Conservation (phyloP, 1,140 invertebrate genomes). For the Armadillidium nasatum region DNA sequence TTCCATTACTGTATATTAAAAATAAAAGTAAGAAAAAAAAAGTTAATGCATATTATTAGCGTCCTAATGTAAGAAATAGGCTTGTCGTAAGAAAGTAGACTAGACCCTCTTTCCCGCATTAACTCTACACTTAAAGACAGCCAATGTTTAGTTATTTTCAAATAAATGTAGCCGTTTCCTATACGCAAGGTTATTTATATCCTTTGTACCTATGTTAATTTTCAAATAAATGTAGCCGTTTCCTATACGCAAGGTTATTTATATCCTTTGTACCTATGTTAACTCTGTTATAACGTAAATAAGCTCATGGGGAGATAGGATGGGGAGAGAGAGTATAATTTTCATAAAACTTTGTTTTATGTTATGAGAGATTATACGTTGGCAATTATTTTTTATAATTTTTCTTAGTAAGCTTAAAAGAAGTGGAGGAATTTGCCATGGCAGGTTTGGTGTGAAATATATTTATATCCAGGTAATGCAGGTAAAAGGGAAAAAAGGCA, state of each 20-base stretch:
- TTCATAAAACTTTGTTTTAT: not conserved
- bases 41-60: conserved; percentile 3
- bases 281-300: not conserved
- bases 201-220: not conserved
- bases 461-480: not conserved
- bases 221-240: not conserved
- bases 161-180: not conserved
- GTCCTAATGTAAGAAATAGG: not conserved
- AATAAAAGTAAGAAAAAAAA: not conserved
- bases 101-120: not conserved
- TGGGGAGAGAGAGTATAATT: not conserved
- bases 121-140: not conserved
- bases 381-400: not conserved
- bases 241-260: not conserved
- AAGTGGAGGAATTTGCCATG: not conserved
- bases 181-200: not conserved
- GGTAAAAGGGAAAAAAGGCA: no score
- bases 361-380: not conserved
- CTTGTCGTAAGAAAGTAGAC: not conserved
- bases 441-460: not conserved
- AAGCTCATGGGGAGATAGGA: no score
- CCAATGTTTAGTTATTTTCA: not conserved
- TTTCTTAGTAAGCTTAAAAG: not conserved
- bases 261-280: not conserved
- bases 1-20: not conserved